Evolutionary conservation across 1,140 invertebrate species (phyloP).

Genomic region (Acyrthosiphon pisum): DNA sequence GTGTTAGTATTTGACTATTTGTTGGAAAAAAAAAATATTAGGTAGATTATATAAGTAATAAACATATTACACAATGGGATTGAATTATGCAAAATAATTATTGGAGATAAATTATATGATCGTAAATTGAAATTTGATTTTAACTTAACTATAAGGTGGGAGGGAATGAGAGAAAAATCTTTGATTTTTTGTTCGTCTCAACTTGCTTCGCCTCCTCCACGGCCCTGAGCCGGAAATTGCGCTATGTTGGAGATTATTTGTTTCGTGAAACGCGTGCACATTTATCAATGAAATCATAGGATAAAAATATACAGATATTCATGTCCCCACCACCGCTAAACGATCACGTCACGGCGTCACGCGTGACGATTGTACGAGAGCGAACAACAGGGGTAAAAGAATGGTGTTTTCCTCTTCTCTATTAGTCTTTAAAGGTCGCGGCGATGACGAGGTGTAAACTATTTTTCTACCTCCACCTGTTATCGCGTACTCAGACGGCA

Average conservation of each 20-base stretch:
- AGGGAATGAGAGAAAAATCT: background rate
- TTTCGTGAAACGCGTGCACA: background rate
- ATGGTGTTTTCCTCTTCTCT: background rate
- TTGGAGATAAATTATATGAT: too few relatives aligned
- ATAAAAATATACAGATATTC: constrained; percentile 32
- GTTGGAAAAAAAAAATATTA: background rate
- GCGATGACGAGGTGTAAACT: constrained; percentile 42
- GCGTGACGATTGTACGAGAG: background rate
- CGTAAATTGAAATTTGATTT: too few relatives aligned
- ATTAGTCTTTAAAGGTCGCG: background rate
- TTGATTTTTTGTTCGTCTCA: background rate
- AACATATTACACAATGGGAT: background rate
- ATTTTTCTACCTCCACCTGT: constrained; percentile 45
- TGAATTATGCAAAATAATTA: background rate
- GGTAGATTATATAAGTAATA: background rate
- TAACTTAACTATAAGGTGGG: too few relatives aligned
- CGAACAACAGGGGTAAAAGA: background rate
- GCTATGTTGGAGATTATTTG: background rate
- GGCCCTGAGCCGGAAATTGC: background rate
- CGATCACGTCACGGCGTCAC: background rate
- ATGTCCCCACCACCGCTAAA: background rate
- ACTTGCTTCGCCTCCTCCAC: background rate
- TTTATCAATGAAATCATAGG: constrained; percentile 36
- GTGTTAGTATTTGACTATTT: background rate
- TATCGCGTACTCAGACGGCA: background rate